These are phyloP conservation scores for Pristiophorus japonicus DNA, from an alignment of 2,113 vertebrate genomes.

Conservation along the genomic window DNA sequence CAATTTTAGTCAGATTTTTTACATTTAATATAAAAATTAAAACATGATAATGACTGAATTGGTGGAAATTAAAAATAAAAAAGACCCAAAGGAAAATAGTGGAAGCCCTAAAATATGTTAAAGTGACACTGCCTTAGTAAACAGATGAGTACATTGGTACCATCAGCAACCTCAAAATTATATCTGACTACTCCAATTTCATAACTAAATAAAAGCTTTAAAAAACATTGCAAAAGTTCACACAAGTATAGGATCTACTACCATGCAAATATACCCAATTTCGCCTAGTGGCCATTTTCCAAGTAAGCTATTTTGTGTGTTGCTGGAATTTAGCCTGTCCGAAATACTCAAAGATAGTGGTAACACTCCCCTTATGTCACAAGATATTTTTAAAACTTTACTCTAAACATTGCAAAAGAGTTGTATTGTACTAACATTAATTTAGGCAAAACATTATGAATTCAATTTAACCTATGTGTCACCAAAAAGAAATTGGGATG, in stretches of 20 bases:
- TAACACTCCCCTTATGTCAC: background rate
- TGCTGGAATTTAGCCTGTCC: background rate
- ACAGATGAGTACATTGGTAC: background rate
- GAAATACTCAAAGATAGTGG: background rate
- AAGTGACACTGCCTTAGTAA: background rate
- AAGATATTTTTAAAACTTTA: background rate
- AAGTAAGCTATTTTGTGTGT: background rate
- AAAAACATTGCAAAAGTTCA: background rate
- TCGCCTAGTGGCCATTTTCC: conserved; percentile 5
- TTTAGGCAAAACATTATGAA: background rate
- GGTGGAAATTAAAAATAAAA: background rate
- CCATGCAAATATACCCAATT: background rate
- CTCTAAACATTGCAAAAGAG: background rate
- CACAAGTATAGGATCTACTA: background rate
- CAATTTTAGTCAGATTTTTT: background rate
- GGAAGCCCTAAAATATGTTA: background rate
- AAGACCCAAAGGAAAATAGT: background rate
- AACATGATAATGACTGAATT: background rate
- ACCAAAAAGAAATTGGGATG: background rate
- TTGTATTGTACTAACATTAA: background rate
- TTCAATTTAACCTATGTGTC: background rate
- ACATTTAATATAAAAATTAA: background rate
- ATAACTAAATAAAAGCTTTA: background rate
- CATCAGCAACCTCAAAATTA: background rate
- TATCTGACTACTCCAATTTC: background rate